Evolutionary conservation across 2,888 invertebrate species (phyloP), one percentile per base, ranked within the genome.

Genomic region (Brachypterus glaber): DNA sequence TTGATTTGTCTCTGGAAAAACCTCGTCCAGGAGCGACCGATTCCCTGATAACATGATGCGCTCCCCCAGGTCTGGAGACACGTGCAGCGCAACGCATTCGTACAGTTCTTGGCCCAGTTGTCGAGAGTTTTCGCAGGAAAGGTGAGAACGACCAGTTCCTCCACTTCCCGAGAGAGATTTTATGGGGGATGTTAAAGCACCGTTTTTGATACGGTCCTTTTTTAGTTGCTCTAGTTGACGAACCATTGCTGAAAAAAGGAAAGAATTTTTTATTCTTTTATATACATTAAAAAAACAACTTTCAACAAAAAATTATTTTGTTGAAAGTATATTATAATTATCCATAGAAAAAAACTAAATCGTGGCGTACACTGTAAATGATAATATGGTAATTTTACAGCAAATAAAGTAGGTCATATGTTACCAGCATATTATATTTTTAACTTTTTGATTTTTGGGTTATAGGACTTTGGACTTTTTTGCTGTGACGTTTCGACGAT

Each of bases 41-140:
- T 86, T 86, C 0, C 86, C 88, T 35, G 84, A 85, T 8, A 89
- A 70, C 76, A 86, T 82, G 31, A 89, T 80, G 32, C 86, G 62
- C 60, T 86, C 87, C 1, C 85, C 84, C 18, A 86, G 69, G 60
- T 86, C 85, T 0, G 86, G 86, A 52, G 82, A 82, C 34, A 87
- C 77, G 64, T 85, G 82, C 3, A 88, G 70, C 1, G 85, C 83
- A 1, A 87, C 76, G 55, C 86, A 86, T 60, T 88, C 86, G 67
- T 77, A 84, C 46, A 68, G 66, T 47, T 71, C 72, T 53, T 59
- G 43, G 45, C 55, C 49, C 11, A 50, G 42, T 30, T 50, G 50
- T 40, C 51, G 46, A 30, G 45, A 44, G 17, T 50, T 45, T 9
- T 51, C 45, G 37, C 48, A 51, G 17, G 43, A 37, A 18, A 37